Evolutionary conservation across 2,888 invertebrate species (phyloP), one percentile per base, ranked within the genome.

Genomic region (Orthosia incerta): DNA sequence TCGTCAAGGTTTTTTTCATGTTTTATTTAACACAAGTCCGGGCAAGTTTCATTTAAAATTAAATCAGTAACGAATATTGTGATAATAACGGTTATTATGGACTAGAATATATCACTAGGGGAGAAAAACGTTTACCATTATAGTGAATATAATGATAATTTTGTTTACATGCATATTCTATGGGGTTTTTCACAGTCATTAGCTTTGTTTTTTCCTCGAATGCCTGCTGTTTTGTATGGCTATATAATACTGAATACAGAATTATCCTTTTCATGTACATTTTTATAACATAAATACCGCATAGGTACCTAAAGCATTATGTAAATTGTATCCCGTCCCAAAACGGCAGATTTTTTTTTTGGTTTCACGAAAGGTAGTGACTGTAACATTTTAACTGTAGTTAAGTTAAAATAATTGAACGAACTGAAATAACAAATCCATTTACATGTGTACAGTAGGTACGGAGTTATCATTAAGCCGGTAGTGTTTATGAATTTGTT

Each of bases 151-250:
- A 66, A 61, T 68, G 55, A 80, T 80, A 60, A 71, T 74, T 70
- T 70, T 83, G 83, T 83, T 83, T 71, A 74, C 74, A 76, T 74
- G 39, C 59, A 67, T 71, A 69, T 69, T 74, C 53, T 73, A 71
- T 71, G 63, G 83, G 80, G 70, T 71, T 82, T 82, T 82, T 71
- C 80, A 77, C 56, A 83, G 67, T 74, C 61, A 79, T 83, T 77
- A 73, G 60, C 57, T 77, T 83, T 77, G 77, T 83, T 83, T 77
- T 83, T 83, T 83, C 83, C 83, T 83, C 59, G 46, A 82, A 60
- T 68, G 51, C 18, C 26, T 50, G 48, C 39, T 60, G 46, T 76
- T 76, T 76, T 74, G 39, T 39, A 74, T 67, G 71, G 53, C 55
- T 70, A 16, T 64, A n/a, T 66, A 64, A 67, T 48, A 48, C 56